Evolutionary conservation across 2,113 vertebrate genomes (phyloP).

Genomic region (Serilophus lunatus): DNA sequence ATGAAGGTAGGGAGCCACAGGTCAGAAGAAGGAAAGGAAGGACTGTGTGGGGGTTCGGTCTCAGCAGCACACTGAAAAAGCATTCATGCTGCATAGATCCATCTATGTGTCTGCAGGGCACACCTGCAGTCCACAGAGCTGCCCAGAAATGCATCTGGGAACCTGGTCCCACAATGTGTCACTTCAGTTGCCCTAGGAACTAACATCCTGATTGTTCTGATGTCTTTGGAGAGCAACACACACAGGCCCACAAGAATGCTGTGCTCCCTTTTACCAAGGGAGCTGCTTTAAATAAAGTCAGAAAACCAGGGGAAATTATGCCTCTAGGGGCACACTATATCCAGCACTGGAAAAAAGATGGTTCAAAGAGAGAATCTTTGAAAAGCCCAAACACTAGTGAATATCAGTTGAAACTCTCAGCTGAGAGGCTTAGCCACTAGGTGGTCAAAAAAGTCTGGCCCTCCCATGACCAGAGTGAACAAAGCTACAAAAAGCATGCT

Average conservation of each 20-base stretch:
- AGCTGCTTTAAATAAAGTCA: background rate
- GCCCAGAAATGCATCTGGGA: background rate
- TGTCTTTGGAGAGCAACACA: background rate
- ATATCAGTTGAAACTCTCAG: background rate
- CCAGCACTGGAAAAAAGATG: background rate
- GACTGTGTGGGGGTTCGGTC: background rate
- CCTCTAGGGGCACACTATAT: background rate
- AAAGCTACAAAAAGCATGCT: background rate
- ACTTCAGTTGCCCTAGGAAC: background rate
- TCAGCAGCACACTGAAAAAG: background rate
- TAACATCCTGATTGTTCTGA: background rate
- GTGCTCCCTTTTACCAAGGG: background rate
- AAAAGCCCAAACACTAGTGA: background rate
- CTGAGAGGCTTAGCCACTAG: background rate
- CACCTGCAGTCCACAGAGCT: background rate
- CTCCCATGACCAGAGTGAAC: background rate
- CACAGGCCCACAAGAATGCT: background rate
- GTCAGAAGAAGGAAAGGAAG: background rate
- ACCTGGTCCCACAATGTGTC: background rate
- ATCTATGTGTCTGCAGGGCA: background rate
- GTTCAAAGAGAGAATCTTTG: background rate
- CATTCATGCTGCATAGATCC: background rate
- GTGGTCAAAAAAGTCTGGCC: background rate
- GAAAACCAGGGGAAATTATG: background rate
- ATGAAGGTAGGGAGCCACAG: background rate